phyloP scores from a whole-genome alignment of 2,888 invertebrate species.

The Cephus sareptanus region DNA sequence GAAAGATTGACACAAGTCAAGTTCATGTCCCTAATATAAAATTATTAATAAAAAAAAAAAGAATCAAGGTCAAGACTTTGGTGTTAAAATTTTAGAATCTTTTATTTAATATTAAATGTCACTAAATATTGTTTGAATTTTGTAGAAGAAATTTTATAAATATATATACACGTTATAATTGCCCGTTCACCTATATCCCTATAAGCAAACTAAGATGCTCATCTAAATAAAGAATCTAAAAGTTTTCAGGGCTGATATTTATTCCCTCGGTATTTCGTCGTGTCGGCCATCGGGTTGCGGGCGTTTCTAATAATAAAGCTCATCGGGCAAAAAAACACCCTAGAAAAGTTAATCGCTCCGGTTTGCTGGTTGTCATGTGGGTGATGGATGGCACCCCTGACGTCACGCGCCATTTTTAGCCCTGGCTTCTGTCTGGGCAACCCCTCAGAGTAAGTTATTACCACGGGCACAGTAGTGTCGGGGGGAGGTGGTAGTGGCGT shows the following conservation, averaged over 20 bases:
- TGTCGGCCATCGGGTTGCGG: neutral
- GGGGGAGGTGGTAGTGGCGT: neutral
- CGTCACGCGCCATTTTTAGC: constrained; percentile 34
- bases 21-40: no score
- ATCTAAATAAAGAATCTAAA: constrained; percentile 22
- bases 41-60: no score
- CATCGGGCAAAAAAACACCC: constrained; percentile 19
- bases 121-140: neutral
- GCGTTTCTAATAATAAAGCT: constrained; percentile 27
- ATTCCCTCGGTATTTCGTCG: neutral
- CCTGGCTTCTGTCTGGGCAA: constrained; percentile 17
- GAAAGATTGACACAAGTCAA: neutral
- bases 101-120: neutral
- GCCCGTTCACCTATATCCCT: no score
- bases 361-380: constrained; percentile 43
- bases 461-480: neutral
- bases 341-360: constrained; percentile 45
- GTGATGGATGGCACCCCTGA: constrained; percentile 43
- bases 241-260: neutral
- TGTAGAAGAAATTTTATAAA: neutral
- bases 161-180: neutral
- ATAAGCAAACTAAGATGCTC: neutral
- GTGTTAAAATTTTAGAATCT: neutral
- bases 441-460: constrained; percentile 7
- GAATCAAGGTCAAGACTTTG: neutral